Percentiles rank a stretch among this genome's conserved stretches.
Conservation (phyloP, 2,113 vertebrate genomes). For the Tautogolabrus adspersus region DNA sequence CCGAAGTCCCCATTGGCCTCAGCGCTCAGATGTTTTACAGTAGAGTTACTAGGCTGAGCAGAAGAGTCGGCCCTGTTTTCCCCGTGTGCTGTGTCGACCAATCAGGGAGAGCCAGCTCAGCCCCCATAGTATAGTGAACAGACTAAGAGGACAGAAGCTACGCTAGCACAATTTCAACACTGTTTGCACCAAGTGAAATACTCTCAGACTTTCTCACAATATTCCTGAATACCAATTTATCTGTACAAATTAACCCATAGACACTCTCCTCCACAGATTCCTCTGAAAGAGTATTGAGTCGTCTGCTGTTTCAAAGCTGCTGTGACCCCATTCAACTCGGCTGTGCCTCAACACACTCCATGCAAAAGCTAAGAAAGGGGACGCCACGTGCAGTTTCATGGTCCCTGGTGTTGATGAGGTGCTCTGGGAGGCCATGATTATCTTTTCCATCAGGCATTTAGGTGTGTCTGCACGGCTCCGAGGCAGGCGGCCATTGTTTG, state of each 20-base stretch:
- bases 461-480: conserved; percentile 79
- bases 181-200: conserved; percentile 15
- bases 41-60: conserved; percentile 71
- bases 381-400: conserved; percentile 85
- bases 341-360: conserved; percentile 48
- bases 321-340: conserved; percentile 34
- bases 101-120: conserved; percentile 33
- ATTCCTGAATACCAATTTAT: conserved; percentile 6
- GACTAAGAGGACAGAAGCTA: conserved; percentile 8
- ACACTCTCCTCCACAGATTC: not conserved
- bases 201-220: not conserved
- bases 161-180: conserved; percentile 3
- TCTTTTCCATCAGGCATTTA: conserved; percentile 84
- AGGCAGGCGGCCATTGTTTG: conserved; percentile 80
- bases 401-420: conserved; percentile 81
- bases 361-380: conserved; percentile 49
- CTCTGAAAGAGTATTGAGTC: conserved; percentile 66
- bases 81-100: conserved; percentile 37
- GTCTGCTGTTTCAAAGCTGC: conserved; percentile 57
- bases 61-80: conserved; percentile 53
- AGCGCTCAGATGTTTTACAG: not conserved
- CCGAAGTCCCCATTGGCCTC: conserved; percentile 59
- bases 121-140: conserved; percentile 23
- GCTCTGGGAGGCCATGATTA: conserved; percentile 85
- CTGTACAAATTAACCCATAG: not conserved